phyloP scores from a whole-genome alignment of 2,888 invertebrate species.

The Aleiodes testaceus region DNA sequence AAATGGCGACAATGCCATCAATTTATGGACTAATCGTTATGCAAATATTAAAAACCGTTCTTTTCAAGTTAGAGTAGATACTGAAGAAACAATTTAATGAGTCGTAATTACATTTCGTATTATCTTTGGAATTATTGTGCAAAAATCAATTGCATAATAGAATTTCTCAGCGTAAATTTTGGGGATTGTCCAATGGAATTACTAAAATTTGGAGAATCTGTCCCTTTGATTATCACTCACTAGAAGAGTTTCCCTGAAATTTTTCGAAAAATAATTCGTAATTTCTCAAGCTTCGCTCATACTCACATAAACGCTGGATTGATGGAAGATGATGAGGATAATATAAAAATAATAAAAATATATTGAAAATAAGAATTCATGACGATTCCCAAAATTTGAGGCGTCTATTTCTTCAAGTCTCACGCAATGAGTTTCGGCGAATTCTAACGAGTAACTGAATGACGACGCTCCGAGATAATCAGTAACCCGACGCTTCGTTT shows the following conservation, averaged over 20 bases:
- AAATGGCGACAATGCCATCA: too few species aligned
- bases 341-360: not conserved
- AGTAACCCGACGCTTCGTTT: not conserved
- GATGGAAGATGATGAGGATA: not conserved
- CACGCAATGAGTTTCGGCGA: not conserved
- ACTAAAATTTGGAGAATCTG: not conserved
- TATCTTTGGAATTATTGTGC: too few species aligned
- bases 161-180: too few species aligned
- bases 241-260: not conserved
- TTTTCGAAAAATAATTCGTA: not conserved
- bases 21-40: too few species aligned
- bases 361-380: too few species aligned
- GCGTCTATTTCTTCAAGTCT: not conserved
- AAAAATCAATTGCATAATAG: too few species aligned
- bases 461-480: not conserved
- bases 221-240: not conserved
- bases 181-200: not conserved
- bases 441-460: not conserved
- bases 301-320: slow-evolving; percentile 19
- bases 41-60: too few species aligned
- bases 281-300: not conserved
- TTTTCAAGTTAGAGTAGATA: too few species aligned
- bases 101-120: too few species aligned
- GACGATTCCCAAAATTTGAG: not conserved
- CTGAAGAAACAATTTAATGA: too few species aligned